phyloP scores from a whole-genome alignment of 2,113 vertebrate genomes.

The Orcinus orca region DNA sequence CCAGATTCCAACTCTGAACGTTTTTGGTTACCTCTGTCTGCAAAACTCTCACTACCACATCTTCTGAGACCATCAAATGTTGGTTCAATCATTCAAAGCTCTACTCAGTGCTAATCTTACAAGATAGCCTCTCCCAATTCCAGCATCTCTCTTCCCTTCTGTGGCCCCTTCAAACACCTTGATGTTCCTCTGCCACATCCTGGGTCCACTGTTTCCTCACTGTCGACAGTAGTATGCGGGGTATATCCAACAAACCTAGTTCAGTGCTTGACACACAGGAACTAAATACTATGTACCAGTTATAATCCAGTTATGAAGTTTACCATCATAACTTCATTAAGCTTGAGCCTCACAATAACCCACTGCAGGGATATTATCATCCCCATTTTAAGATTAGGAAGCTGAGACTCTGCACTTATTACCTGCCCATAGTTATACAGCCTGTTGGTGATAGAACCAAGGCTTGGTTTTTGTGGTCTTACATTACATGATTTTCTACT shows the following conservation, averaged over 20 bases:
- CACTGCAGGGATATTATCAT: neutral
- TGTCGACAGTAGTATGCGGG: neutral
- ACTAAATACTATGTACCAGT: neutral
- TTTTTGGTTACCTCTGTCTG: neutral
- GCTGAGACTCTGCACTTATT: neutral
- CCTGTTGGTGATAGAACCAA: neutral
- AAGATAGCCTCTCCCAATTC: neutral
- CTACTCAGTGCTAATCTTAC: neutral
- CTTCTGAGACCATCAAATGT: neutral
- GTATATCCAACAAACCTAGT: neutral
- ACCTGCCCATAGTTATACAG: neutral
- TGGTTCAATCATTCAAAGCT: neutral
- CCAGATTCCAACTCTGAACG: neutral
- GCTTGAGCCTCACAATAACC: neutral
- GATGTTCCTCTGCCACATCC: neutral
- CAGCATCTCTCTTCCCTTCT: neutral
- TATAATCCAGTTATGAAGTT: neutral
- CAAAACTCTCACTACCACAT: neutral
- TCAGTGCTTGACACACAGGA: neutral
- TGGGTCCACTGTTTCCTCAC: neutral
- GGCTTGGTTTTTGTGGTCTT: constrained; percentile 7
- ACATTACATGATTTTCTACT: neutral
- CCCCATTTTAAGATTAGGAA: constrained; percentile 18
- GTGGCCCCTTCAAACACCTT: neutral
- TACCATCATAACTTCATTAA: neutral